Conservation (phyloP, 37 sponge, comb jelly and placozoan species). For the Spongilla lacustris region DNA sequence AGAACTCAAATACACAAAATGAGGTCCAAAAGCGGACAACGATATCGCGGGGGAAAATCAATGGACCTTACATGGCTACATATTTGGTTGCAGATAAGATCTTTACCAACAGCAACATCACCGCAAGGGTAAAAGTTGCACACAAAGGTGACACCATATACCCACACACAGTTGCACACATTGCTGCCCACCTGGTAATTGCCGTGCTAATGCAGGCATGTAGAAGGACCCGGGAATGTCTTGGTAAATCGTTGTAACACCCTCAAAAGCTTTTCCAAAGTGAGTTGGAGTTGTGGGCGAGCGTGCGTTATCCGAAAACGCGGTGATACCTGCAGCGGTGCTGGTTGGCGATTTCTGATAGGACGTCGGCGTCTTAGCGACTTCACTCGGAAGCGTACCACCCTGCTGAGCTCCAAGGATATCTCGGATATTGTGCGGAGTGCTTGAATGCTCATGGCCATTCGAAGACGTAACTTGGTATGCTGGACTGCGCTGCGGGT, state of each 20-base stretch:
- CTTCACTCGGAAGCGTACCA: constrained; percentile 51
- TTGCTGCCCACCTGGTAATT: background rate
- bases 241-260: background rate
- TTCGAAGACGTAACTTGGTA: constrained; percentile 43
- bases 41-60: no score
- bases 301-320: constrained; percentile 35
- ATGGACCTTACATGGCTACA: background rate
- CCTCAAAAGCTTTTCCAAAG: background rate
- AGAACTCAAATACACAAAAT: background rate
- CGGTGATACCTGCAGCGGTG: constrained; percentile 23
- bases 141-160: background rate
- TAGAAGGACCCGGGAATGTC: constrained; percentile 37
- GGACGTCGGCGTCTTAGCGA: constrained; percentile 66
- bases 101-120: background rate
- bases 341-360: constrained; percentile 80
- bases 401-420: constrained; percentile 62
- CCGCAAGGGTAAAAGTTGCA: background rate
- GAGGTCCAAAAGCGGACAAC: background rate
- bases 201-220: constrained; percentile 37
- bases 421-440: constrained; percentile 73
- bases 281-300: constrained; percentile 61
- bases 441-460: constrained; percentile 16
- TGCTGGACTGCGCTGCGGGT: constrained; percentile 26
- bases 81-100: background rate
- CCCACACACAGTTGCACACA: background rate